A percentile compares a stretch with the other conserved stretches of the same genome.
Conservation (phyloP, 2,113 vertebrate genomes). For the Oceanites oceanicus region DNA sequence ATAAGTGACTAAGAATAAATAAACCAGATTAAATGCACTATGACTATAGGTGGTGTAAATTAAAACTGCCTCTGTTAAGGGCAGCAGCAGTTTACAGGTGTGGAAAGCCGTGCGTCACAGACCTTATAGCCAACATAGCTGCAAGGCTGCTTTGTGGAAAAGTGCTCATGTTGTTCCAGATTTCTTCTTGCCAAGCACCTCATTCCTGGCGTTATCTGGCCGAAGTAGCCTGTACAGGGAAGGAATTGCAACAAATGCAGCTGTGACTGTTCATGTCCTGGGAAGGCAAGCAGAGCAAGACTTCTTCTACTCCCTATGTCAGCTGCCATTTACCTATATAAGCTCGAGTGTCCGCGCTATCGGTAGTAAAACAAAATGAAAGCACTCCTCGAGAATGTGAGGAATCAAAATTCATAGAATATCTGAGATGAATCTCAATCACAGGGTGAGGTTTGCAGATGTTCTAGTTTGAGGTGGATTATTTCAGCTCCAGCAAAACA, state of each 20-base stretch:
- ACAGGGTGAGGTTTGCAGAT: background rate
- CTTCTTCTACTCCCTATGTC: background rate
- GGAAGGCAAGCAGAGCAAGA: background rate
- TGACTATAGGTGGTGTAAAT: background rate
- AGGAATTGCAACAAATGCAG: background rate
- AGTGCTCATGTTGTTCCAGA: accelerated
- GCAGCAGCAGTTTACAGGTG: background rate
- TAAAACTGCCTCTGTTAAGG: background rate
- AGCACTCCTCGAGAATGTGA: background rate
- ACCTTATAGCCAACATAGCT: accelerated
- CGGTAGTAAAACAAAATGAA: background rate
- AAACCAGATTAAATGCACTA: background rate
- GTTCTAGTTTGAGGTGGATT: background rate
- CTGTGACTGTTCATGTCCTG: background rate
- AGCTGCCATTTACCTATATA: background rate
- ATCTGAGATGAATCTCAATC: background rate
- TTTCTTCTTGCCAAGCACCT: background rate
- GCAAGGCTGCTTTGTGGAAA: background rate
- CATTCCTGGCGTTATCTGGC: background rate
- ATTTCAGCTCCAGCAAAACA: background rate
- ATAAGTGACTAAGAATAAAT: background rate
- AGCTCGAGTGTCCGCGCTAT: background rate
- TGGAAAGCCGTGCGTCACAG: background rate
- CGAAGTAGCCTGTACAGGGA: background rate
- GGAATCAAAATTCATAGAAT: background rate